Base-by-base conservation (phyloP, 2,113 vertebrate genomes). In the Bubo blakistoni region DNA sequence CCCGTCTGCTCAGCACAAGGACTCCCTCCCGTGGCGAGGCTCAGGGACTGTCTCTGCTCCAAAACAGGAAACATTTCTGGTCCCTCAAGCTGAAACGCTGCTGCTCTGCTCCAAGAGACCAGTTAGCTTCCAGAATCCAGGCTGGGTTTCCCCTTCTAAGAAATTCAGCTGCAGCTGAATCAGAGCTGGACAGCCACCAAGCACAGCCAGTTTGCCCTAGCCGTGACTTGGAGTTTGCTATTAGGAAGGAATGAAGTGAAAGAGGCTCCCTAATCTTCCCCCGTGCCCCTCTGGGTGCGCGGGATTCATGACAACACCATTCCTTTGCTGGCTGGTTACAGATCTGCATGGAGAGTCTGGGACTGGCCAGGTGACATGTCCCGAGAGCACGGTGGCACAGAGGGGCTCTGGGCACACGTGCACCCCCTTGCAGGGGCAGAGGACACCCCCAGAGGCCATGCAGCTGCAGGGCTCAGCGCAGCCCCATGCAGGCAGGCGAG, bases 211-310 rank as follows among this genome's bases (percentile, higher is more conserved):
- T 32, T 77, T n/a, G 54, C 36, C 29, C 20, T 19, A 52, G 30
- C 30, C 34, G 55, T 30, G 44, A 59, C 46, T 67, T 54, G 13
- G 46, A 77, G n/a, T 63, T 36, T 63, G 38, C 38, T 13, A 22
- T 26, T n/a, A 67, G 29, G 44, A 52, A 74, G 81, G 40, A 42
- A 36, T 15, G 4, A 70, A 52, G 44, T 42, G 40, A 51, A 65
- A 73, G 63, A 70, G 7, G 40, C 21, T 69, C 61, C 46, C 59
- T 54, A 25, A n/a, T 61, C 29, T 58, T 36, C 18, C 21, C 16
- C n/a, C 1, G 1, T 29, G 27, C 16, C 29, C 36, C 20, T 13
- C 52, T 61, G 47, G 19, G 22, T 57, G 26, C 0, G 2, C 6
- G 21, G 44, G 40, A 61, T 73, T 72, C 0, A 1, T 67, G 25